A percentile compares a stretch with the other conserved stretches of the same genome.
phyloP scores from a whole-genome alignment of 2,113 vertebrate species.

The Elgaria multicarinata region DNA sequence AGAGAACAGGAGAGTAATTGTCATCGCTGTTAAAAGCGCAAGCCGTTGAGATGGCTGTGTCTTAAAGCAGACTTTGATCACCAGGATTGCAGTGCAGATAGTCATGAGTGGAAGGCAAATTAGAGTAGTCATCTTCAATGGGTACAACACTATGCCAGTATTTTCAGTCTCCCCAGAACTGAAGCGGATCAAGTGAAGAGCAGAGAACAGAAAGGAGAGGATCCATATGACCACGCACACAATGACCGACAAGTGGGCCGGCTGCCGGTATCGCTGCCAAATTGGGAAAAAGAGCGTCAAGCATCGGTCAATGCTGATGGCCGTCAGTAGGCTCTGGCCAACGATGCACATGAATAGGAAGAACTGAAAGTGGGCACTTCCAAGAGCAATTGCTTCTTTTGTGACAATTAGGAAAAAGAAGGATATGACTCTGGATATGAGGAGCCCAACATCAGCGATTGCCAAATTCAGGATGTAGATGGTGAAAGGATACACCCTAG shows the following conservation, averaged over 20 bases:
- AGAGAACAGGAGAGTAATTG: not conserved
- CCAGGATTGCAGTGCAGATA: not conserved
- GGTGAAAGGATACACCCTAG: not conserved
- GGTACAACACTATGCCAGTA: not conserved
- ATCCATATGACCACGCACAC: constrained; percentile 17
- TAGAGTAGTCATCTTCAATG: not conserved
- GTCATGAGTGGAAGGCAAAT: not conserved
- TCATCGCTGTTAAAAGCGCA: not conserved
- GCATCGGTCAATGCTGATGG: constrained; percentile 26
- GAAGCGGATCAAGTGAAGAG: not conserved
- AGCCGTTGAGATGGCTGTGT: not conserved
- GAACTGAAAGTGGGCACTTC: not conserved
- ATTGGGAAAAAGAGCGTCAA: constrained; percentile 24
- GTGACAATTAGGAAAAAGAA: not conserved
- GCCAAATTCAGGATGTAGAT: not conserved
- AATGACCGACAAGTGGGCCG: not conserved
- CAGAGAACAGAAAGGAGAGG: constrained; percentile 8
- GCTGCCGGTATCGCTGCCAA: constrained; percentile 24
- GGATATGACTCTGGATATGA: not conserved
- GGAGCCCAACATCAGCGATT: not conserved
- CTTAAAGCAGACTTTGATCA: not conserved
- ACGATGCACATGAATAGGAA: constrained; percentile 28
- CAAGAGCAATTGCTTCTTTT: not conserved
- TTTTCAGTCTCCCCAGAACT: not conserved
- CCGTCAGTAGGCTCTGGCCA: constrained; percentile 34